Evolutionary conservation across 2,797 vertebrate species (phyloP), one percentile per base, ranked within the genome.

Genomic region (Trachops cirrhosus): DNA sequence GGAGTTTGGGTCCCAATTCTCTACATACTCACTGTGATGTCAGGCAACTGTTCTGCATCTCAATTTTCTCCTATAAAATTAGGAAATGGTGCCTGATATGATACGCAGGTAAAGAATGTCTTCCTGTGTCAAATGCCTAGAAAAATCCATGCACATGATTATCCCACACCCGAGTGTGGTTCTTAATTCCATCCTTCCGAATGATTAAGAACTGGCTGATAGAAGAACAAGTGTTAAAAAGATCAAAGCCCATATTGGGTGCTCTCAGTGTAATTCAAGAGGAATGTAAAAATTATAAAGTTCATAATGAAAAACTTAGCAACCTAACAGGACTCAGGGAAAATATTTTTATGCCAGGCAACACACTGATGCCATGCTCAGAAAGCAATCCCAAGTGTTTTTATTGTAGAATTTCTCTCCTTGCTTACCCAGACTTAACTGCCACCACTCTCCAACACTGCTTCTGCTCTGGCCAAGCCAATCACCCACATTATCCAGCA

Each of bases 221-320:
- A 71, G 11, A 68, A 37, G 37, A 86, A 77, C 12, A 77, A 39
- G 5, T 57, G 34, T 68, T 92, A 48, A 90, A 90, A 90, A 86
- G 37, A 85, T 21, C 50, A 67, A 90, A 57, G 73, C 10, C 37
- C 21, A 29, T 52, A 57, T 64, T 84, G 22, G 91, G 89, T 84
- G 14, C 73, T 90, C 88, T 92, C 54, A 57, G 67, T 8, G 12
- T 82, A 73, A 92, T 57, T 70, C 26, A 88, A 4, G 85, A 91
- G 57, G 68, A 94, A 92, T 70, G 37, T 83, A 83, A 95, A 44
- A 94, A 92, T 77, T 68, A 78, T 19, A 83, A 90, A 94, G 73
- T 26, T 95, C 91, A 50, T 93, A 96, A 77, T 11, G 34, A 32
- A 91, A 93, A 84, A 44, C 52, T 73, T 92, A 87, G 84, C 59